A percentile compares a stretch with the other conserved stretches of the same genome.
These are phyloP conservation scores for Burhinus bistriatus DNA, from an alignment of 2,113 vertebrate genomes.

Conservation along the genomic window DNA sequence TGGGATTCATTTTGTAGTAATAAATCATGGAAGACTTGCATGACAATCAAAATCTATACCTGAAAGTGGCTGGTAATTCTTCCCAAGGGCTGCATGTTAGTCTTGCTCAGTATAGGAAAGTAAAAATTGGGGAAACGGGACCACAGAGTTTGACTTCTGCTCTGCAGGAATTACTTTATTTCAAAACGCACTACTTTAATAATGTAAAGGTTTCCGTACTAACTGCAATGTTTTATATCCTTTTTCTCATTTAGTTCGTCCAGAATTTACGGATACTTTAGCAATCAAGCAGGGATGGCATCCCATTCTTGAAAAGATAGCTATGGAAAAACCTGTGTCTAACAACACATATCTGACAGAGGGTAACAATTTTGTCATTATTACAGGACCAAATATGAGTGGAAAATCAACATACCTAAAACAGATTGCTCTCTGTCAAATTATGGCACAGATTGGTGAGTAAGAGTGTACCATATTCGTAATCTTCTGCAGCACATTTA, in stretches of 20 bases:
- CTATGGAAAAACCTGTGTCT: conserved; percentile 84
- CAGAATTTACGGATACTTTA: conserved; percentile 95
- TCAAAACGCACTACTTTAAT: not conserved
- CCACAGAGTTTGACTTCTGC: not conserved
- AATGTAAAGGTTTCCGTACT: not conserved
- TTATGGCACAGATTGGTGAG: conserved; percentile 97
- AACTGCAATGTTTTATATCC: not conserved
- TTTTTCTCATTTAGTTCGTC: conserved; percentile 81
- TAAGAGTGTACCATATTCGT: not conserved
- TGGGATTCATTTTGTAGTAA: not conserved
- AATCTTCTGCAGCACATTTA: not conserved
- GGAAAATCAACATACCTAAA: conserved; percentile 97
- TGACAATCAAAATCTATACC: not conserved
- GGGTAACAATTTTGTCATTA: conserved; percentile 91
- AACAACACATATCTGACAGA: conserved; percentile 92
- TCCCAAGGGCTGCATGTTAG: not conserved
- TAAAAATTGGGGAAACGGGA: not conserved
- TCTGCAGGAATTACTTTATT: not conserved
- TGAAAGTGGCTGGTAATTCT: not conserved
- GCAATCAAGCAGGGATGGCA: conserved; percentile 94
- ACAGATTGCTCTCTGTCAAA: conserved; percentile 94
- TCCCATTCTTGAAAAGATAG: conserved; percentile 92
- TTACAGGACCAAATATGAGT: conserved; percentile 98
- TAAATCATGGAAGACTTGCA: not conserved
- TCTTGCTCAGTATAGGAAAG: not conserved